A percentile compares a stretch with the other conserved stretches of the same genome.
Evolutionary conservation across 2,113 vertebrate species (phyloP).

Genomic region (Gobio gobio): DNA sequence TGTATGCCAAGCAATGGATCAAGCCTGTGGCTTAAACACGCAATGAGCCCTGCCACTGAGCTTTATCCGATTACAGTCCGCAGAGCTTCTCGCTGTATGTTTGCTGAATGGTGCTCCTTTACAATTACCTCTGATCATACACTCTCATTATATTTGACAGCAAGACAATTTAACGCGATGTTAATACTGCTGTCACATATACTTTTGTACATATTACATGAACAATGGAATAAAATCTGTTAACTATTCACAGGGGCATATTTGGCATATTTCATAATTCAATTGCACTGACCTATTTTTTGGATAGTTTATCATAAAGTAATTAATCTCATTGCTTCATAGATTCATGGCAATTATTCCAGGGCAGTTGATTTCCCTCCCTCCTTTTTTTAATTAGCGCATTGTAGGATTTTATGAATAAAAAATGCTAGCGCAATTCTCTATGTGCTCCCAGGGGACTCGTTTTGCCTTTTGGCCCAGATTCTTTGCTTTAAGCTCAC

Average conservation of each 20-base stretch:
- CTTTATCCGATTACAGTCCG: conserved; percentile 47
- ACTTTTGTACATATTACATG: background rate
- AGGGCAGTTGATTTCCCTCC: conserved; percentile 6
- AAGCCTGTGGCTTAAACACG: conserved; percentile 11
- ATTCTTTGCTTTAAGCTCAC: conserved; percentile 43
- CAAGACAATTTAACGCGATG: background rate
- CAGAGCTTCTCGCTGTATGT: background rate
- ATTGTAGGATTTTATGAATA: conserved; percentile 38
- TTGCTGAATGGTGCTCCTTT: background rate
- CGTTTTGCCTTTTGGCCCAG: conserved; percentile 44
- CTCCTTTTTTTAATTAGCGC: conserved; percentile 31
- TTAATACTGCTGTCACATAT: background rate
- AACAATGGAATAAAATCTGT: background rate
- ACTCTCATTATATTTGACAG: background rate
- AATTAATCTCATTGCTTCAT: conserved; percentile 10
- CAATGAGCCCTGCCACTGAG: conserved; percentile 20
- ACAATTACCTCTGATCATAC: conserved; percentile 2
- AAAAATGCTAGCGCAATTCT: conserved; percentile 4
- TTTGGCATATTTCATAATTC: conserved; percentile 16
- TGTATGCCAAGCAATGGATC: conserved; percentile 47
- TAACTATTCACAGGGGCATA: conserved; percentile 6
- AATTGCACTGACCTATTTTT: conserved; percentile 6
- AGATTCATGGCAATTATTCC: conserved; percentile 3
- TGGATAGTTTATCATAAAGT: background rate
- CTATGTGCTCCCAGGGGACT: conserved; percentile 14